phyloP scores from a whole-genome alignment of 2,113 vertebrate genomes.

The Cephalophus harveyi region DNA sequence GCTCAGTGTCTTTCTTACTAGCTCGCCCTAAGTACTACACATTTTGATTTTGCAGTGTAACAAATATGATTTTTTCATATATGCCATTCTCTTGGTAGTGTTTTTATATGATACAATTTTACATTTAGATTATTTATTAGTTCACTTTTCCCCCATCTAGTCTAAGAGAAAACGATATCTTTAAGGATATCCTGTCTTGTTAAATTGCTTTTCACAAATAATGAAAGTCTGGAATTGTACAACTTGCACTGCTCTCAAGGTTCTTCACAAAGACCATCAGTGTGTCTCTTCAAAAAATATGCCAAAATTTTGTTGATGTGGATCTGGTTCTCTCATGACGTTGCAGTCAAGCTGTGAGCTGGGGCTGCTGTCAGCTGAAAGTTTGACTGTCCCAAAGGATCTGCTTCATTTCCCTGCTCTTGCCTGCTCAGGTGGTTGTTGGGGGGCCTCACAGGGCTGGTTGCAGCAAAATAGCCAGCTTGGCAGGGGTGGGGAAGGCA shows the following conservation, averaged over 20 bases:
- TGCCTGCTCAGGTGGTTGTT: neutral
- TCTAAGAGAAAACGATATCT: neutral
- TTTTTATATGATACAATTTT: neutral
- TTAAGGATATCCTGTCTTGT: neutral
- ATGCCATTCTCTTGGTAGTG: neutral
- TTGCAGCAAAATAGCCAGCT: neutral
- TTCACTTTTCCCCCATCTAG: neutral
- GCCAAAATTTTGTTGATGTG: neutral
- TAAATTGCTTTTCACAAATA: neutral
- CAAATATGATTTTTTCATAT: neutral
- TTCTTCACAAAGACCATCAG: neutral
- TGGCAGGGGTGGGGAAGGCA: neutral
- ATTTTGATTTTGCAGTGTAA: constrained; percentile 27
- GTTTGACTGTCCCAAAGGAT: no score
- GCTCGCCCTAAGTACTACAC: neutral
- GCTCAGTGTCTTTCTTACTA: neutral
- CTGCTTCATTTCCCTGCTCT: neutral
- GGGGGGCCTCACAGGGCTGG: neutral
- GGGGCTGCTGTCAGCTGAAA: neutral
- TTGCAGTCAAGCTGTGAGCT: neutral
- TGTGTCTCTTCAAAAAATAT: neutral
- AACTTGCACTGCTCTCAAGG: neutral
- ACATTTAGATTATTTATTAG: neutral
- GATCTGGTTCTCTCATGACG: neutral
- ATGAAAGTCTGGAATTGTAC: neutral